Conservation (phyloP, 2,888 invertebrate genomes). For the Melieria omissa region DNA sequence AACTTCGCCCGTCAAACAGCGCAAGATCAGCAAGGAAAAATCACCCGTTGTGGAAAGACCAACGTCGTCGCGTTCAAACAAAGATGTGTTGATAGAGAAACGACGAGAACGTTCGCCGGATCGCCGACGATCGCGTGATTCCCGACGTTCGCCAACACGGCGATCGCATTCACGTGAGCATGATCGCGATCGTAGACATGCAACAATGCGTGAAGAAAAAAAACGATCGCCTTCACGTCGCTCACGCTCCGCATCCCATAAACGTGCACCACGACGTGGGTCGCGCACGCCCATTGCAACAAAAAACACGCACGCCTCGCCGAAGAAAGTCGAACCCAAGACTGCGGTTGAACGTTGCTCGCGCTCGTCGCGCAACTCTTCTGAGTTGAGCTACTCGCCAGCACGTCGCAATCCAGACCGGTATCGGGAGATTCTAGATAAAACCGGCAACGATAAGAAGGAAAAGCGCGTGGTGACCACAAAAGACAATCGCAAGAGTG, state of each 20-base stretch:
- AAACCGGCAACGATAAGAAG: slow-evolving; percentile 64
- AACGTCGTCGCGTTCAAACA: slow-evolving; percentile 28
- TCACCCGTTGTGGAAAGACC: slow-evolving; percentile 23
- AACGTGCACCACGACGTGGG: slow-evolving; percentile 14
- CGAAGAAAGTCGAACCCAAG: background rate
- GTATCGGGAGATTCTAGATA: slow-evolving; percentile 74
- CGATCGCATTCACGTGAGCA: background rate
- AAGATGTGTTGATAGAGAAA: background rate
- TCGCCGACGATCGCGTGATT: slow-evolving; percentile 20
- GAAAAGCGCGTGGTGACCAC: slow-evolving; percentile 51
- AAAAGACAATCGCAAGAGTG: slow-evolving; percentile 30
- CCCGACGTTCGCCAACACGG: slow-evolving; percentile 19
- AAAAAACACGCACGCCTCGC: slow-evolving; percentile 25
- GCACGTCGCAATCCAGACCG: slow-evolving; percentile 76
- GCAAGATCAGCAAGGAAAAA: slow-evolving; percentile 22
- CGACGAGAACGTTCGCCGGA: slow-evolving; percentile 3
- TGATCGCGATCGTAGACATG: background rate
- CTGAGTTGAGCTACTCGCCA: slow-evolving; percentile 76
- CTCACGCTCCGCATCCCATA: slow-evolving; percentile 43
- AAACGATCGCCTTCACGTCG: slow-evolving; percentile 40
- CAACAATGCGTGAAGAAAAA: slow-evolving; percentile 6
- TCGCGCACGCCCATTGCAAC: slow-evolving; percentile 12
- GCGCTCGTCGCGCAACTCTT: slow-evolving; percentile 63
- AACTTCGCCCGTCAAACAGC: slow-evolving; percentile 60
- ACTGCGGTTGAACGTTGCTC: slow-evolving; percentile 33